Base-by-base conservation (phyloP, 2,888 invertebrate genomes). In the Koerneria pararmatus region DNA sequence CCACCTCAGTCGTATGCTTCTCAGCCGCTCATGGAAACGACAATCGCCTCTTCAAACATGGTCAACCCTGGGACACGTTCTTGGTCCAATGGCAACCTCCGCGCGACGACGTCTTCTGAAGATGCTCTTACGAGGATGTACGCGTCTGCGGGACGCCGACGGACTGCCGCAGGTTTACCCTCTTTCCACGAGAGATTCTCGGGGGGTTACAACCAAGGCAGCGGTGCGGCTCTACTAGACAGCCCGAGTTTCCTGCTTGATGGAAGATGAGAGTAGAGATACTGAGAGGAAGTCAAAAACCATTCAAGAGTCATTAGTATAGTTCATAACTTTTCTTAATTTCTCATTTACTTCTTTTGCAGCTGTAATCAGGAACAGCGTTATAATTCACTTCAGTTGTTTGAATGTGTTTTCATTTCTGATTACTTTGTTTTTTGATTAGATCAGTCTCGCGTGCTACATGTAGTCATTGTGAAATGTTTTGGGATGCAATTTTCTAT, bases 111-210 rank as follows among this genome's bases (percentile, higher is more conserved):
- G 15, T n/a, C 11, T 15, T n/a, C 46, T 41, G 74, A 73, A 24
- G 76, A 76, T 54, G 73, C 75, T 6, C 64, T 76, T 15, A 73
- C 74, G 11, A 53, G 76, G 54, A 69, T 76, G 49, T 76, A 76
- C 65, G 74, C 74, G 32, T 70, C 73, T n/a, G 74, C 69, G 15
- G 71, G 73, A 46, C 60, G 76, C 65, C 67, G 72, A 60, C 58
- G 71, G 31, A 64, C 66, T 41, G 46, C 11, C n/a, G 46, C n/a
- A 41, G 11, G 46, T 15, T 11, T 15, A 41, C 46, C 11, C 46
- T 41, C n/a, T 41, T 41, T 11, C 46, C 46, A 41, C n/a, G 19
- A 15, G 19, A 11, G 46, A 15, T 41, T n/a, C n/a, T 41, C n/a
- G 19, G 11, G 11, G 46, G 11, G 19, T 41, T n/a, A 15, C 46